Percentiles rank a stretch among this genome's conserved stretches.
Conservation (phyloP, 2,888 invertebrate genomes). For the Eubasilissa splendida region DNA sequence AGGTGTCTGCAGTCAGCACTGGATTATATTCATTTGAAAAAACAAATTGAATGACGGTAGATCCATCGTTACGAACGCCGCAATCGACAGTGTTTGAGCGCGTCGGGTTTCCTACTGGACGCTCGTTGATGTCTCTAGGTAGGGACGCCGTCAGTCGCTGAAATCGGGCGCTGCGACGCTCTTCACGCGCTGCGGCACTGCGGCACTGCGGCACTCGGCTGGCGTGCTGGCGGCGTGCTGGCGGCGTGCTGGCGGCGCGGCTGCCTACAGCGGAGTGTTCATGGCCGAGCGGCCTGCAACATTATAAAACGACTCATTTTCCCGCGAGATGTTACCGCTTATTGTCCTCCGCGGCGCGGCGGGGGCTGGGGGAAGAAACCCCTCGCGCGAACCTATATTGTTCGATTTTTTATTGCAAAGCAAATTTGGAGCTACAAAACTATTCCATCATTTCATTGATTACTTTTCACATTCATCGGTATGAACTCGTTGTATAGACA, state of each 20-base stretch:
- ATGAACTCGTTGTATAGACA: too few relatives aligned
- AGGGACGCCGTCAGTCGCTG: slow-evolving; percentile 30
- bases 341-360: neutral
- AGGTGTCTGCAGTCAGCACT: too few relatives aligned
- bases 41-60: neutral
- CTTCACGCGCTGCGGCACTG: neutral
- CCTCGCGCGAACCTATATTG: too few relatives aligned
- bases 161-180: slow-evolving; percentile 43
- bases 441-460: too few relatives aligned
- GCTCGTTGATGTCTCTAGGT: slow-evolving; percentile 42
- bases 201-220: neutral
- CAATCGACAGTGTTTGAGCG: slow-evolving; percentile 7
- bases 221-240: neutral
- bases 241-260: neutral
- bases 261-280: slow-evolving; percentile 4
- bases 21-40: too few relatives aligned
- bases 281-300: neutral
- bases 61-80: neutral
- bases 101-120: slow-evolving; percentile 42
- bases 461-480: too few relatives aligned
- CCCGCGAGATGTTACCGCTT: neutral
- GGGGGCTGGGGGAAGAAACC: too few relatives aligned
- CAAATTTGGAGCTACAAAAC: too few relatives aligned
- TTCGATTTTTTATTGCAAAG: too few relatives aligned
- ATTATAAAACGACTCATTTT: neutral